Evolutionary conservation across 1,140 invertebrate genomes (phyloP).

Genomic region (Physella acuta): DNA sequence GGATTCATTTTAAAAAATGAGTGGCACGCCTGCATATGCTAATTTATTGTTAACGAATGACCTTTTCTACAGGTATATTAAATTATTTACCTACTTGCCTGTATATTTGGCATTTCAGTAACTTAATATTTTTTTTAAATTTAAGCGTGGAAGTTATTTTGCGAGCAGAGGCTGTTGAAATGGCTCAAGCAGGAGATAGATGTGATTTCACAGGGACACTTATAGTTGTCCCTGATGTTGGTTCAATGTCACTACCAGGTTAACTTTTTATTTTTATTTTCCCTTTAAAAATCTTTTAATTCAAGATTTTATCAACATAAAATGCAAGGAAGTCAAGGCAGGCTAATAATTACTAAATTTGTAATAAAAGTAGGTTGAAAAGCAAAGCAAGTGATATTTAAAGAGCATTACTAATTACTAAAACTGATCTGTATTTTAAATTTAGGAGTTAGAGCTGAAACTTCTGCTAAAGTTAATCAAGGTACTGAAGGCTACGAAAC

Average conservation of each 20-base stretch:
- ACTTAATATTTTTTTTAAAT: no score
- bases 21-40: no score
- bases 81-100: no score
- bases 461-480: constrained; percentile 71
- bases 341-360: constrained; percentile 3
- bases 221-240: constrained; percentile 96
- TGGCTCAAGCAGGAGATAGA: constrained; percentile 85
- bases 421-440: constrained; percentile 4
- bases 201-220: constrained; percentile 96
- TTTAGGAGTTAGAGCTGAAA: constrained; percentile 74
- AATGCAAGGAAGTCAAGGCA: no score
- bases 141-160: constrained; percentile 90
- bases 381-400: no score
- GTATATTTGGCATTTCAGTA: no score
- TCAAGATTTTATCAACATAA: no score
- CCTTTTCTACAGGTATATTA: no score
- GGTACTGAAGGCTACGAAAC: constrained; percentile 69
- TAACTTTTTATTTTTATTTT: constrained; percentile 1
- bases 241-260: constrained; percentile 81
- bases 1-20: no score
- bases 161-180: constrained; percentile 94
- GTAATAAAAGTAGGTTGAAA: no score
- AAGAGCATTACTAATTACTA: no score
- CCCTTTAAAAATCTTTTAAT: background rate
- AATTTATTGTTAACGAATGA: no score